Evolutionary conservation across 2,888 invertebrate genomes (phyloP).

Genomic region (Apocheima hispidaria): DNA sequence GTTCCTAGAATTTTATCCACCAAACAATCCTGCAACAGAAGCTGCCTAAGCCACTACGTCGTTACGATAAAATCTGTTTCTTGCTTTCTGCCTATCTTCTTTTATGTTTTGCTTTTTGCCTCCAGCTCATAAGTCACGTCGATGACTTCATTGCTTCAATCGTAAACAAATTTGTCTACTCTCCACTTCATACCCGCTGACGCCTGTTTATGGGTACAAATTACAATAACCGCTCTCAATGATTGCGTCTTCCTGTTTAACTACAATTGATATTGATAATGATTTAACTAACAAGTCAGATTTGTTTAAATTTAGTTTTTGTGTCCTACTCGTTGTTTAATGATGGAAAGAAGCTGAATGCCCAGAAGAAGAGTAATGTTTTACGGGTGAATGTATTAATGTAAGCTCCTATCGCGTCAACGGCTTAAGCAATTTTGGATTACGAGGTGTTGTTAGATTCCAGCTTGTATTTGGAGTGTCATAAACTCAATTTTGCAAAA

Average conservation of each 20-base stretch:
- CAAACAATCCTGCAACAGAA: too few relatives aligned
- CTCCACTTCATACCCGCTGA: constrained; percentile 16
- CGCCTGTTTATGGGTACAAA: constrained; percentile 44
- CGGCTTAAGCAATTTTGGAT: too few relatives aligned
- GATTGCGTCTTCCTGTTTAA: constrained; percentile 56
- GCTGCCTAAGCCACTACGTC: too few relatives aligned
- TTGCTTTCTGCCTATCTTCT: too few relatives aligned
- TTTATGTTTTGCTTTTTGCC: neutral
- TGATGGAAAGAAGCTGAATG: neutral
- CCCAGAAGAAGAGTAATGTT: too few relatives aligned
- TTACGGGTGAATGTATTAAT: too few relatives aligned
- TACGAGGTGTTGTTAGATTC: too few relatives aligned
- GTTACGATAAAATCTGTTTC: too few relatives aligned
- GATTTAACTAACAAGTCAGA: constrained; percentile 30
- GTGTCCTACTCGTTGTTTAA: neutral
- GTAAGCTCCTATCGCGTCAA: too few relatives aligned
- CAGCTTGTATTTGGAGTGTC: too few relatives aligned
- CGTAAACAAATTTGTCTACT: constrained; percentile 43
- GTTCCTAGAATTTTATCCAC: too few relatives aligned
- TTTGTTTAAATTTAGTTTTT: constrained; percentile 2
- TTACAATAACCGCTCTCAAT: constrained; percentile 45
- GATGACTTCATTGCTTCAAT: constrained; percentile 32
- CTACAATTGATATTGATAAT: constrained; percentile 47
- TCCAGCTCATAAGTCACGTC: neutral
- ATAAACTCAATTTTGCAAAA: too few relatives aligned